Percentiles rank a stretch among this genome's conserved stretches.
These are phyloP conservation scores for Hippocampus mohnikei DNA, from an alignment of 2,113 vertebrate genomes.

Conservation along the genomic window DNA sequence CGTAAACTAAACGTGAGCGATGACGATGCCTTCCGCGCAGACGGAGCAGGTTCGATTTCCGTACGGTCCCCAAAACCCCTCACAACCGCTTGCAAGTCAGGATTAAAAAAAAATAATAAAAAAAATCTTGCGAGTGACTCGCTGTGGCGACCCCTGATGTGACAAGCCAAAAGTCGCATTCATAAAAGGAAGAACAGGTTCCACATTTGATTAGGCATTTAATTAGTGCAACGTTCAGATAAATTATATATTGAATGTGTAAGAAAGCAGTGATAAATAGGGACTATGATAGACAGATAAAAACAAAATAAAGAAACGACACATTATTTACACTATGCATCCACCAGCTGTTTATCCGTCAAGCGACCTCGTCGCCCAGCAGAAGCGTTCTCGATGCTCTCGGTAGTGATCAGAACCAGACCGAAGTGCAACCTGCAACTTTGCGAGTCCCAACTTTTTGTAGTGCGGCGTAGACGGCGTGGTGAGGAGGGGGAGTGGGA, in stretches of 20 bases:
- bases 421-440: constrained; percentile 71
- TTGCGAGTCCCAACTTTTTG: constrained; percentile 83
- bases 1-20: no score
- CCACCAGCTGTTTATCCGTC: not conserved
- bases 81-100: not conserved
- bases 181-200: not conserved
- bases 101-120: not conserved
- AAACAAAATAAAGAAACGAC: not conserved
- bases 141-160: not conserved
- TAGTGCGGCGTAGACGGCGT: constrained; percentile 44
- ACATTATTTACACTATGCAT: not conserved
- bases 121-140: not conserved
- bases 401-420: no score
- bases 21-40: not conserved
- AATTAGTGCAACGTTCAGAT: no score
- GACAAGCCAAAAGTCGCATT: not conserved
- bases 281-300: no score
- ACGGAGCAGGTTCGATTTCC: not conserved
- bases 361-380: no score
- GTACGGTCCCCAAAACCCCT: not conserved
- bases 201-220: no score
- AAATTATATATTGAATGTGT: not conserved
- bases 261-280: not conserved
- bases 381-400: not conserved
- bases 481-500: constrained; percentile 41